Evolutionary conservation across 1,140 invertebrate species (phyloP), one percentile per base, ranked within the genome.

Genomic region (Proctacanthus coquilletti): DNA sequence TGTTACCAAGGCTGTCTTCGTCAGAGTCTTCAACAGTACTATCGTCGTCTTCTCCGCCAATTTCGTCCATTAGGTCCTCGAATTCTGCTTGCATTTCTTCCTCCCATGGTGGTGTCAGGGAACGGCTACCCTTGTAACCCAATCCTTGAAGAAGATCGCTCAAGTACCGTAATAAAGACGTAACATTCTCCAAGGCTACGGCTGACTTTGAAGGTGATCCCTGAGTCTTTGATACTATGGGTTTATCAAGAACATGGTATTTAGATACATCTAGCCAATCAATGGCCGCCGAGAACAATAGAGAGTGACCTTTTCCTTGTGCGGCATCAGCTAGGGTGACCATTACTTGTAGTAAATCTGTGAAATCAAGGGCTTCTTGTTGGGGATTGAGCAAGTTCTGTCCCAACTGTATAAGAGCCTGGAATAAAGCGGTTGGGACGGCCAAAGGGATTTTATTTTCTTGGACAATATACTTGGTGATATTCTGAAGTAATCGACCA

Each of bases 11-110:
- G 5, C 83, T 87, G 58, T 97, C 92, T 58, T 97, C 92, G 62
- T 96, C 91, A 0, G 88, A 94, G 61, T 95, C 91, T 56, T 95
- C 92, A 3, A 78, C 85, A 36, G 75, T 75, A 32, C 85, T 89
- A 47, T 94, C 89, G 11, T 93, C 88, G 30, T 93, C 88, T 21
- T 94, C 87, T 40, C 92, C 87, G 36, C 89, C 86, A 1, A 77
- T 70, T 25, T 71, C 84, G 82, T 52, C 77, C 70, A 47, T 49
- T 4, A 54, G 37, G 14, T 82, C 80, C 21, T 81, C 82, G 19
- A 81, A 69, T 42, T 80, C 78, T 17, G 79, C 68, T 8, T 77
- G 74, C 5, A 75, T 66, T 9, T 84, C 81, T 31, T 77, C 75
- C 41, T 88, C 84, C 77, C 83, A 83, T 0, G 80, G 80, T 1